These are phyloP conservation scores for Ferrisia virgata DNA, from an alignment of 2,888 invertebrate genomes.

Conservation along the genomic window DNA sequence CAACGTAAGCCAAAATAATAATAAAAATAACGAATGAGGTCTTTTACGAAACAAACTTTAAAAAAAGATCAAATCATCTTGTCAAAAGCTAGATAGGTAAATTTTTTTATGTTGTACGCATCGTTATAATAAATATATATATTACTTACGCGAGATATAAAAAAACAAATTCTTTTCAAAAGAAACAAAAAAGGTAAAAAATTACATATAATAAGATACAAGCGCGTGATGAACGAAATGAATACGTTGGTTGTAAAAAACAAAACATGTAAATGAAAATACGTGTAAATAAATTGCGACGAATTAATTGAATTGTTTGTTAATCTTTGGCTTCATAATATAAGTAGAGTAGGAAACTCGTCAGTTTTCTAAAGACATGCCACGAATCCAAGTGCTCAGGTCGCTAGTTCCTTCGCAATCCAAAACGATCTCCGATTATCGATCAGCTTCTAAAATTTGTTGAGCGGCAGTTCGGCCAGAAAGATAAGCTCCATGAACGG, in stretches of 20 bases:
- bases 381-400: slow-evolving; percentile 83
- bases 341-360: background rate
- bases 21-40: background rate
- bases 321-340: background rate
- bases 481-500: slow-evolving; percentile 89
- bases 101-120: background rate
- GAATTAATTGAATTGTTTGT: background rate
- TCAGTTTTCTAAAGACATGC: slow-evolving; percentile 66
- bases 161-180: background rate
- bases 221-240: background rate
- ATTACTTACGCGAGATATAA: background rate
- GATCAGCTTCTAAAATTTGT: slow-evolving; percentile 58
- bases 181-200: no score
- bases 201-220: background rate
- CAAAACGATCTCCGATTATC: slow-evolving; percentile 59
- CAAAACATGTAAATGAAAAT: background rate
- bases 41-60: background rate
- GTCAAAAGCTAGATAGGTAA: background rate
- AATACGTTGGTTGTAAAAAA: background rate
- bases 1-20: background rate
- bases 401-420: slow-evolving; percentile 76
- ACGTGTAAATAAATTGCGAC: background rate
- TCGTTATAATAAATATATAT: background rate
- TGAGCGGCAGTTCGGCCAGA: slow-evolving; percentile 81
- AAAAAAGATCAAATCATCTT: background rate